Conservation (phyloP, 2,888 invertebrate genomes). For the Autographa pulchrina region DNA sequence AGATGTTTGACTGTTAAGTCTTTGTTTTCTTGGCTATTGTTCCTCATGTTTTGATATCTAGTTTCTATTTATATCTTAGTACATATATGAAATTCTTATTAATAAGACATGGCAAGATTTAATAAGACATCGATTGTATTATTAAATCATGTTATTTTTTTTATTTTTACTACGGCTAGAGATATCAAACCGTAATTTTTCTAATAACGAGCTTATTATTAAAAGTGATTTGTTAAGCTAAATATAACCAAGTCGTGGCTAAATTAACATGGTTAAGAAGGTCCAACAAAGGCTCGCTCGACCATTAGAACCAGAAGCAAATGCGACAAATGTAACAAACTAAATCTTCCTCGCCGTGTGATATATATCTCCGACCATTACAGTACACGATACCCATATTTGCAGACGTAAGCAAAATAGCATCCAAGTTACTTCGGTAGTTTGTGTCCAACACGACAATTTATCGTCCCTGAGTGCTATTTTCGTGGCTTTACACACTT, state of each 20-base stretch:
- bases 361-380: constrained; percentile 39
- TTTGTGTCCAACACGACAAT: constrained; percentile 50
- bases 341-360: constrained; percentile 21
- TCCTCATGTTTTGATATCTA: background rate
- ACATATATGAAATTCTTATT: too few species aligned
- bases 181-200: too few species aligned
- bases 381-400: constrained; percentile 41
- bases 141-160: too few species aligned
- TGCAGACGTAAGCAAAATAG: constrained; percentile 50
- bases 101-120: too few species aligned
- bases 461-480: constrained; percentile 47
- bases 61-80: background rate
- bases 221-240: background rate
- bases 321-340: constrained; percentile 39
- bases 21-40: background rate
- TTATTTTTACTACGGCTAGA: too few species aligned
- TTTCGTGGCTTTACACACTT: constrained; percentile 44
- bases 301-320: background rate
- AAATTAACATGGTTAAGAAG: background rate
- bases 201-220: background rate
- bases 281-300: background rate
- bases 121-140: too few species aligned
- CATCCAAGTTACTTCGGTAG: constrained; percentile 36
- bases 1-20: background rate
- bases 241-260: background rate